Percentiles rank a stretch among this genome's conserved stretches.
Conservation (phyloP, 2,888 invertebrate species). For the Penaeus monodon region DNA sequence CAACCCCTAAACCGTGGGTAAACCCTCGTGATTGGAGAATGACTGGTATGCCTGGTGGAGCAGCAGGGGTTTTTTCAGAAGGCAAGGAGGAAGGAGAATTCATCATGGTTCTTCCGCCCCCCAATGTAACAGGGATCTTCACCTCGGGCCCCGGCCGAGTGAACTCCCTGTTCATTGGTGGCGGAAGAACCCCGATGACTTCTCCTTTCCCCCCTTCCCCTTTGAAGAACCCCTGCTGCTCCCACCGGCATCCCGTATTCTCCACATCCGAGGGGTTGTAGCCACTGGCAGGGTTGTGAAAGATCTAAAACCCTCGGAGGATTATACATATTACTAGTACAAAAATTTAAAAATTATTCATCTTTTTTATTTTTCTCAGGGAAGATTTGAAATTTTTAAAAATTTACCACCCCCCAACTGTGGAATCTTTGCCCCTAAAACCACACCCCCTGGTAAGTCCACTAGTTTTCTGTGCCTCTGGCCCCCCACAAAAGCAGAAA, state of each 20-base stretch:
- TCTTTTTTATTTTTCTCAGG: background rate
- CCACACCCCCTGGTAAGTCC: too few relatives aligned
- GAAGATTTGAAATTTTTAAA: too few relatives aligned
- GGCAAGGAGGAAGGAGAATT: constrained; percentile 73
- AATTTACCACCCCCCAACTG: too few relatives aligned
- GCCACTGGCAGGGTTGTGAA: constrained; percentile 13
- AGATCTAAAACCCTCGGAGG: constrained; percentile 11
- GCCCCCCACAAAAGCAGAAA: too few relatives aligned
- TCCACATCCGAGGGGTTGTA: constrained; percentile 50
- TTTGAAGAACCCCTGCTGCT: constrained; percentile 44
- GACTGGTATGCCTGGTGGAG: constrained; percentile 57
- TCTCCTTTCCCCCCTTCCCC: constrained; percentile 20
- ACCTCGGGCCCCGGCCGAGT: constrained; percentile 99
- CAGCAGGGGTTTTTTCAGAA: constrained; percentile 48
- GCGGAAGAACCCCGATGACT: constrained; percentile 94
- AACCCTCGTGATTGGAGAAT: constrained; percentile 39
- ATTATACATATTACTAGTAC: background rate
- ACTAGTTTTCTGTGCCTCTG: too few relatives aligned
- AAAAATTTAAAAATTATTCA: background rate
- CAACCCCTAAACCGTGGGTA: constrained; percentile 25
- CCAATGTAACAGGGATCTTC: constrained; percentile 97
- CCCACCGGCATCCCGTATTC: constrained; percentile 50
- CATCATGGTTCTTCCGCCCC: constrained; percentile 96
- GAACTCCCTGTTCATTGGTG: constrained; percentile 97
- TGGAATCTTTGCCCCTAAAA: too few relatives aligned